phyloP scores from a whole-genome alignment of 1,140 invertebrate genomes.

The Asbolus verrucosus region DNA sequence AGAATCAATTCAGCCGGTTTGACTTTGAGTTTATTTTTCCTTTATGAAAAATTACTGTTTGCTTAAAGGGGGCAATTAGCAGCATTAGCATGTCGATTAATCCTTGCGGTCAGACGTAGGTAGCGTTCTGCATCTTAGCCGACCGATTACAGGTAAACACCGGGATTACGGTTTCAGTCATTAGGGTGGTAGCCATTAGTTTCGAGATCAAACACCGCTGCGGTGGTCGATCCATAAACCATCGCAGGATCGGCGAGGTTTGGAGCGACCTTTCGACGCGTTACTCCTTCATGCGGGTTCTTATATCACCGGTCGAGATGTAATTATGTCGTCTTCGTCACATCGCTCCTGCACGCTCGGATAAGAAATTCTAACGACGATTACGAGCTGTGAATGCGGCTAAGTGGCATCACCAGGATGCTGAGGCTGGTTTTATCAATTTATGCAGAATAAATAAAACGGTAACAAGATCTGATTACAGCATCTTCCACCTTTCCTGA shows the following conservation, averaged over 20 bases:
- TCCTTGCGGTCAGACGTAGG: no score
- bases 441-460: background rate
- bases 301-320: conserved; percentile 8
- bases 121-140: conserved; percentile 48
- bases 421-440: background rate
- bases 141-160: conserved; percentile 55
- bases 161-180: conserved; percentile 49
- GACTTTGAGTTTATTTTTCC: no score
- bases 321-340: conserved; percentile 31
- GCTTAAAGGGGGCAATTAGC: no score
- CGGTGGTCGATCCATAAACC: conserved; percentile 47
- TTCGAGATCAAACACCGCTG: conserved; percentile 48
- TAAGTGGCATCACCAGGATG: conserved; percentile 1
- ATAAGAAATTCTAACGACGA: conserved; percentile 28
- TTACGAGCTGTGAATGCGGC: conserved; percentile 19
- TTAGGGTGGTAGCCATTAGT: conserved; percentile 54
- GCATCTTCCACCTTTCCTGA: no score
- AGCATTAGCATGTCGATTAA: no score
- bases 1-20: no score
- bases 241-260: conserved; percentile 43
- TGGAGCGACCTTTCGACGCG: background rate
- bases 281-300: conserved; percentile 11
- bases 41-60: no score
- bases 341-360: conserved; percentile 5
- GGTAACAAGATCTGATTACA: no score